A percentile compares a stretch with the other conserved stretches of the same genome.
These are phyloP conservation scores for Semnornis frantzii DNA, from an alignment of 2,113 vertebrate species.

Conservation along the genomic window DNA sequence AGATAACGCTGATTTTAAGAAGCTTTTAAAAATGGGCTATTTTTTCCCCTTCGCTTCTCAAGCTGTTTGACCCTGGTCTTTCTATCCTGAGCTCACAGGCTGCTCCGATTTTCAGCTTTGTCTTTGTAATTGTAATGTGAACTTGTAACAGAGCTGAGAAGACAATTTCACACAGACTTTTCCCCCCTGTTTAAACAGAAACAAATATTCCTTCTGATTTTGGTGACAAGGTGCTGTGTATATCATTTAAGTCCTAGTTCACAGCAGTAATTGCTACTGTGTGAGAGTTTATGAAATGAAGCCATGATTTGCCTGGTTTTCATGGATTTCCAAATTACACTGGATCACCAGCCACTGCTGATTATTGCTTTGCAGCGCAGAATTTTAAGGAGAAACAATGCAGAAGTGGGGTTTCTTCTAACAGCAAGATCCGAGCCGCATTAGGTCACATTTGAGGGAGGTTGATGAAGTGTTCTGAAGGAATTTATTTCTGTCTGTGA, in stretches of 20 bases:
- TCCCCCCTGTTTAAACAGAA: not conserved
- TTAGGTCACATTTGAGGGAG: not conserved
- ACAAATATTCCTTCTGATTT: not conserved
- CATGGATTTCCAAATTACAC: not conserved
- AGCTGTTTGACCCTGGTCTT: not conserved
- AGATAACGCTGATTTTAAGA: not conserved
- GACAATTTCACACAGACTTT: not conserved
- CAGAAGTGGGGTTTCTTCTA: not conserved
- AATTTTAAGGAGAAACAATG: not conserved
- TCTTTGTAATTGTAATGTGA: not conserved
- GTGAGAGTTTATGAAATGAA: not conserved
- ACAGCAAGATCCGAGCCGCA: fast-evolving
- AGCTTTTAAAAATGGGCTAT: not conserved
- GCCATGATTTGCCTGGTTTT: not conserved
- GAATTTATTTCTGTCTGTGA: not conserved
- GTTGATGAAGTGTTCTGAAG: not conserved
- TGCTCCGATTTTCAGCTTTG: not conserved
- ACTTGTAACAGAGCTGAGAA: not conserved
- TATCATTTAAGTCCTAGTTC: not conserved
- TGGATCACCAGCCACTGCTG: not conserved
- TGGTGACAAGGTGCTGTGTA: not conserved
- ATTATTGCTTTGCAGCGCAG: not conserved
- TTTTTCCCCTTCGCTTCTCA: not conserved
- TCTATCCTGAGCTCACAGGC: not conserved
- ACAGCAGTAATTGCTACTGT: not conserved